These are phyloP conservation scores for Amphilophus citrinellus DNA, from an alignment of 2,113 vertebrate species.

Conservation along the genomic window DNA sequence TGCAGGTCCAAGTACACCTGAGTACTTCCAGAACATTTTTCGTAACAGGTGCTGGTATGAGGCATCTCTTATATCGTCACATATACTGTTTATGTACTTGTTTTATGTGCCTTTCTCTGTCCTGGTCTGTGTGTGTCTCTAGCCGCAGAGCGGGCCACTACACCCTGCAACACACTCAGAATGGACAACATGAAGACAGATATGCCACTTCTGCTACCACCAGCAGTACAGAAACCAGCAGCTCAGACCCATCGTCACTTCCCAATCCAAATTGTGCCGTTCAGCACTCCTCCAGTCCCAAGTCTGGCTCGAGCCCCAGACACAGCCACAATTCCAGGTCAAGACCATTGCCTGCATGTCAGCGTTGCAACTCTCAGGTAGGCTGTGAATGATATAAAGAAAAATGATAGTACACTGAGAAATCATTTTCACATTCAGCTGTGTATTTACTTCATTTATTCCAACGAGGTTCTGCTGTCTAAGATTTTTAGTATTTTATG, in stretches of 20 bases:
- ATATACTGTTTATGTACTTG: neutral
- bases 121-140: slow-evolving; percentile 10
- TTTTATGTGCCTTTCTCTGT: neutral
- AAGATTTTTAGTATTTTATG: rapidly evolving
- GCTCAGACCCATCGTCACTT: neutral
- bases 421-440: rapidly evolving
- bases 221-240: neutral
- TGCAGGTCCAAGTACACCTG: rapidly evolving
- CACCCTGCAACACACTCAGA: slow-evolving; percentile 63
- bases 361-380: slow-evolving; percentile 74
- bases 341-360: slow-evolving; percentile 19
- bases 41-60: neutral
- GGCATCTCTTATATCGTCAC: neutral
- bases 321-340: slow-evolving; percentile 51
- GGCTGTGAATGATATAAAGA: neutral
- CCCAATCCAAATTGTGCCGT: neutral
- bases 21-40: slow-evolving; percentile 1
- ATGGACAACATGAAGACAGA: slow-evolving; percentile 34
- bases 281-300: slow-evolving; percentile 49
- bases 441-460: neutral
- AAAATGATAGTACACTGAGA: neutral
- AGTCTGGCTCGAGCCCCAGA: slow-evolving; percentile 50
- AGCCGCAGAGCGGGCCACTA: slow-evolving; percentile 70
- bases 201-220: neutral
- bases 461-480: neutral